phyloP scores from a whole-genome alignment of 2,888 invertebrate species.

The Pristionchus fissidentatus region DNA sequence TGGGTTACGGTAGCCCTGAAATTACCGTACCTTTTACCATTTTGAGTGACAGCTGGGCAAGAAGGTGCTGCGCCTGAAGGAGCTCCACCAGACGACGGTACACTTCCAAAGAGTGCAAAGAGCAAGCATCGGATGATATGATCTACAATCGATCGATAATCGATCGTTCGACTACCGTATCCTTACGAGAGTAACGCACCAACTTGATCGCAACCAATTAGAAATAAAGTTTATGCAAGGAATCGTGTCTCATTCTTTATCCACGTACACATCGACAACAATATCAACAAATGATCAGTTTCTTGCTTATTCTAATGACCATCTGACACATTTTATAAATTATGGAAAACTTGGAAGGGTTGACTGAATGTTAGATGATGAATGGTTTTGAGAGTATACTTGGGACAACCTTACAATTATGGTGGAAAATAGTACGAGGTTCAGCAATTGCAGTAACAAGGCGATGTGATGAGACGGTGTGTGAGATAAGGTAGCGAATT shows the following conservation, averaged over 20 bases:
- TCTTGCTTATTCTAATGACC: neutral
- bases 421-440: neutral
- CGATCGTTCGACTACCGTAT: conserved; percentile 12
- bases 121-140: conserved; percentile 20
- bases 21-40: neutral
- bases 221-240: conserved; percentile 33
- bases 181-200: conserved; percentile 21
- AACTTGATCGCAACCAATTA: conserved; percentile 20
- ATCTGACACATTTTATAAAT: conserved; percentile 37
- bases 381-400: conserved; percentile 8
- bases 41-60: too few relatives aligned
- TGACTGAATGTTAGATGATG: neutral
- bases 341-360: neutral
- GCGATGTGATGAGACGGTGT: neutral
- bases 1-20: conserved; percentile 5
- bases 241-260: conserved; percentile 24
- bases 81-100: neutral
- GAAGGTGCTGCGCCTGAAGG: too few relatives aligned
- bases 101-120: conserved; percentile 21
- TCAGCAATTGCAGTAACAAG: neutral
- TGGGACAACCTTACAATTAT: conserved; percentile 15
- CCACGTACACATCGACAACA: conserved; percentile 35
- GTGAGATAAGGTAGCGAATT: neutral
- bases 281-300: neutral
- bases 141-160: neutral